Evolutionary conservation across 2,113 vertebrate genomes (phyloP).

Genomic region (Notothenia coriiceps): DNA sequence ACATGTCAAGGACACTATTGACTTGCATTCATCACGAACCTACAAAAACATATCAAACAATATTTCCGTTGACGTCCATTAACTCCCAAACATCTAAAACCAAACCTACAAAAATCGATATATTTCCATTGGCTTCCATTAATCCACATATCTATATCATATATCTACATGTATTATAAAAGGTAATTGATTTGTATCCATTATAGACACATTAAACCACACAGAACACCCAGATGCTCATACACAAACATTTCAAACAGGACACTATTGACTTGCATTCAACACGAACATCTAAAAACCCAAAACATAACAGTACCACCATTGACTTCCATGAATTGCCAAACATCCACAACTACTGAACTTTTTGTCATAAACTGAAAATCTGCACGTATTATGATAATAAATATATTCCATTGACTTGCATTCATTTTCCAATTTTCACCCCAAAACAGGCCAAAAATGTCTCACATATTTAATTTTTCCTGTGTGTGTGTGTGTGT

Average conservation of each 20-base stretch:
- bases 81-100: not conserved
- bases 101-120: not conserved
- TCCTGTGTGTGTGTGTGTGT: slow-evolving; percentile 9
- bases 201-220: not conserved
- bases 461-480: not conserved
- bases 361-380: too few species aligned
- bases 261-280: not conserved
- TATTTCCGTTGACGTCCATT: not conserved
- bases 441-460: not conserved
- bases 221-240: not conserved
- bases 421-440: not conserved
- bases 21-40: not conserved
- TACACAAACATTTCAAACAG: not conserved
- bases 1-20: not conserved
- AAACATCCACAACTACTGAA: too few species aligned
- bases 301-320: not conserved
- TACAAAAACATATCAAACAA: not conserved
- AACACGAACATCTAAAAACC: not conserved
- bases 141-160: not conserved
- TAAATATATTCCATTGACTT: not conserved
- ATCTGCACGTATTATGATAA: not conserved
- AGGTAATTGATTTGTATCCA: not conserved
- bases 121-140: not conserved
- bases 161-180: too few species aligned
- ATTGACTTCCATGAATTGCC: not conserved